Evolutionary conservation across 2,797 vertebrate genomes (phyloP).

Genomic region (Aplochiton taeniatus): DNA sequence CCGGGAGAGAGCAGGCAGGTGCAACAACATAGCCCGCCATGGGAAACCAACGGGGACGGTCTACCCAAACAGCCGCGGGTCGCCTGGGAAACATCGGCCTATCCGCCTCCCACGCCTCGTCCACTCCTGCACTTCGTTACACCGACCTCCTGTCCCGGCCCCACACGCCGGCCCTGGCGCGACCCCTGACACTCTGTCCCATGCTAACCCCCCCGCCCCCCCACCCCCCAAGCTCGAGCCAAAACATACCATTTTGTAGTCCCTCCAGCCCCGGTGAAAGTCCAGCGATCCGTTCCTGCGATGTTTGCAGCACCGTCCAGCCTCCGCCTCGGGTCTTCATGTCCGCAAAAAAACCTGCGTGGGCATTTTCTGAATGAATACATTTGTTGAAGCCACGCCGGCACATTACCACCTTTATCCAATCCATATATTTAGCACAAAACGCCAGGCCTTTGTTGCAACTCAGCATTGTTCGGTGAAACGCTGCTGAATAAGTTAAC

Average conservation of each 20-base stretch:
- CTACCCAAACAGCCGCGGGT: slow-evolving; percentile 63
- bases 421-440: too few relatives aligned
- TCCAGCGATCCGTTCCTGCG: slow-evolving; percentile 77
- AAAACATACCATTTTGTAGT: slow-evolving; percentile 79
- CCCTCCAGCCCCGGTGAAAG: slow-evolving; percentile 81
- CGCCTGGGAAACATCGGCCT: slow-evolving; percentile 58
- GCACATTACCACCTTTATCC: too few relatives aligned
- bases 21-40: slow-evolving; percentile 65
- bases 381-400: too few relatives aligned
- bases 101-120: slow-evolving; percentile 57
- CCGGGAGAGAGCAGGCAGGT: slow-evolving; percentile 61
- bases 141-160: neutral
- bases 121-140: slow-evolving; percentile 38
- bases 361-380: neutral
- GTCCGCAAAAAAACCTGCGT: slow-evolving; percentile 38
- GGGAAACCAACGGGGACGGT: slow-evolving; percentile 44
- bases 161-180: neutral
- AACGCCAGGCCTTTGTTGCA: too few relatives aligned
- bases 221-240: too few relatives aligned
- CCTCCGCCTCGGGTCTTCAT: slow-evolving; percentile 84
- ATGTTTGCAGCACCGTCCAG: slow-evolving; percentile 84
- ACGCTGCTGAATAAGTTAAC: too few relatives aligned
- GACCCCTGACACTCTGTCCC: neutral
- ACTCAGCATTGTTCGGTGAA: too few relatives aligned
- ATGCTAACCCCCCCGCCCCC: too few relatives aligned